Evolutionary conservation across 1,140 invertebrate species (phyloP), one percentile per base, ranked within the genome.

Genomic region (Papilio polyxenes): DNA sequence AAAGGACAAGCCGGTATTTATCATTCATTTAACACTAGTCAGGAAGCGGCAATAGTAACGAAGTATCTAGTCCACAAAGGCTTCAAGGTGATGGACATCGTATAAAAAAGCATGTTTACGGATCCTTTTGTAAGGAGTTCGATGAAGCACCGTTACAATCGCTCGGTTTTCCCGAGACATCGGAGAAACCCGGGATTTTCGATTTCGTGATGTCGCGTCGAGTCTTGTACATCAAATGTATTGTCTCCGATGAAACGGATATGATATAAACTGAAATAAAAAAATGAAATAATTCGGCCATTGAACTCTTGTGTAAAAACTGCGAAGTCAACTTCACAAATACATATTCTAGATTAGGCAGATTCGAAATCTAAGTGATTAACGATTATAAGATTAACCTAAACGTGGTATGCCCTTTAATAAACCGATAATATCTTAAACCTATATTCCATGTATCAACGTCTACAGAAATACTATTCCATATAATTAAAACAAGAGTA

Each of bases 1-100:
- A 87, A 83, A 85, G 76, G 86, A 88, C 87, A 86, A 88, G 81
- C 82, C 85, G 84, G 84, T 92, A 89, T 92, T 92, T 93, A 89
- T 90, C 87, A 84, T 87, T 83, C 86, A 89, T 81, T 93, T 92
- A 93, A 91, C 90, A 89, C 84, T 89, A 89, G 87, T 80, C 88
- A 93, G 92, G 92, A 93, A 93, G 89, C 84, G 80, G 80, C 83
- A 59, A 40, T 72, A 7, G 51, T 79, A 79, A 79, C 77, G 37
- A 56, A 56, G 51, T 56, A 59, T 59, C 83, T 87, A 87, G 88
- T 88, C 88, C 86, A 88, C 85, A 90, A 89, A 89, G 86, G 88
- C 82, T 81, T 87, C 91, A 92, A 92, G 92, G 92, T 89, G 86
- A 91, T 76, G 75, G 81, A 82, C 79, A 82, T 87, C 87, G 88